Evolutionary conservation across 2,113 vertebrate species (phyloP), one percentile per base, ranked within the genome.

Genomic region (Pelecanus crispus): DNA sequence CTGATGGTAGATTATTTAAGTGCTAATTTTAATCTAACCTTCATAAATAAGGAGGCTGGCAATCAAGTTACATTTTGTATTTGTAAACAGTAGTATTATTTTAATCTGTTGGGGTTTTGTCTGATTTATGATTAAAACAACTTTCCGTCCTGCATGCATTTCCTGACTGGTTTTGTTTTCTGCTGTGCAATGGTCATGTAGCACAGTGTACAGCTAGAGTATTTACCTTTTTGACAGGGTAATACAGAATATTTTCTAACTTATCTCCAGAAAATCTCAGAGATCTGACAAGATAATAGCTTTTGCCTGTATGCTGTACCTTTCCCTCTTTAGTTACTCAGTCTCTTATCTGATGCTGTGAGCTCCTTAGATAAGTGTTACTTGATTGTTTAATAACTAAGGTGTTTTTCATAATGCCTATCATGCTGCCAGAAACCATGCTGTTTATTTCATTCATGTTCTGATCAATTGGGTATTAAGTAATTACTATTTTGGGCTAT

Each of bases 301-400:
- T 92, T 97, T 97, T 86, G 68, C 96, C 78, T 72, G 68, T 93
- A 93, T 78, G 96, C 80, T 66, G 10, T 91, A 75, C 61, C 86
- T 97, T 98, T 96, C 96, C 94, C 52, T 66, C 28, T 74, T 97
- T 90, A 96, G 96, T 95, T 96, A 97, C 92, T 93, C 80, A 88
- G 58, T 71, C 90, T 94, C 75, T 97, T 97, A 88, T 95, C 73
- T 94, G 95, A 62, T 68, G 86, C 75, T 95, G 81, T 93, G 94
- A 97, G 78, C 79, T 94, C 70, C 96, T 97, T 97, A 45, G 68
- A 70, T 97, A 97, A 97, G 95, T 95, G 86, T 93, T 95, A 81
- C 85, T 97, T 97, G 88, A 96, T 94, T 97, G 95, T 97, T 98
- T 96, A 97, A 96, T 95, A 96, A 97, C 71, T 66, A 47, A 84